Evolutionary conservation across 2,113 vertebrate species (phyloP).

Genomic region (Saguinus midas): DNA sequence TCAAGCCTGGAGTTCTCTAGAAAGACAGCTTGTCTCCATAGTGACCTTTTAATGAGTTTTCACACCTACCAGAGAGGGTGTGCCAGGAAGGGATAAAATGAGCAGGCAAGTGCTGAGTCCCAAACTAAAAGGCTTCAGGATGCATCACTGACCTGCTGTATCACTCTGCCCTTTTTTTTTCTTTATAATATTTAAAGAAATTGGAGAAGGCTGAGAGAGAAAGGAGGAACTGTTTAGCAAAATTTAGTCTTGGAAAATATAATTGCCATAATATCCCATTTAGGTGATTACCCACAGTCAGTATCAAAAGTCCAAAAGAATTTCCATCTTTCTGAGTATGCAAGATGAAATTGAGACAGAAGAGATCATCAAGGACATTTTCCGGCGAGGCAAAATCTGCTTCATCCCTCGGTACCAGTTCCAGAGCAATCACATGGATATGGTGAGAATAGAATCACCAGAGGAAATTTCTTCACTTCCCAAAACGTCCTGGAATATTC

Average conservation of each 20-base stretch:
- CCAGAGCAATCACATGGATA: constrained; percentile 93
- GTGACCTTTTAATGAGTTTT: neutral
- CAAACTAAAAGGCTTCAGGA: neutral
- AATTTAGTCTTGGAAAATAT: neutral
- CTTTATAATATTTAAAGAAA: neutral
- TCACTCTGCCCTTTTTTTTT: neutral
- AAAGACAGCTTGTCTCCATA: neutral
- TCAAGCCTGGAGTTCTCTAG: neutral
- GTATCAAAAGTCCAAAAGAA: constrained; percentile 87
- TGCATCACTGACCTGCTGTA: rapidly evolving
- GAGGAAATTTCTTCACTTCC: constrained; percentile 89
- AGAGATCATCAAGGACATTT: constrained; percentile 90
- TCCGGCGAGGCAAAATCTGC: constrained; percentile 90
- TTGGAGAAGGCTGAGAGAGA: neutral
- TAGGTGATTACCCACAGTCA: constrained; percentile 90
- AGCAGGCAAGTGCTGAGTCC: neutral
- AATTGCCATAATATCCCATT: neutral
- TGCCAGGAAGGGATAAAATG: neutral
- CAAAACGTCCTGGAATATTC: constrained; percentile 94
- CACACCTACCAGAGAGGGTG: neutral
- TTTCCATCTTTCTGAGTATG: constrained; percentile 96
- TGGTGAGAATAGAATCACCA: constrained; percentile 88
- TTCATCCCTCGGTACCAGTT: constrained; percentile 92
- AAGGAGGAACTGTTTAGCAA: neutral
- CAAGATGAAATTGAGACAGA: constrained; percentile 92